Evolutionary conservation across 2,888 invertebrate genomes (phyloP), one percentile per base, ranked within the genome.

Genomic region (Agrilus mali): DNA sequence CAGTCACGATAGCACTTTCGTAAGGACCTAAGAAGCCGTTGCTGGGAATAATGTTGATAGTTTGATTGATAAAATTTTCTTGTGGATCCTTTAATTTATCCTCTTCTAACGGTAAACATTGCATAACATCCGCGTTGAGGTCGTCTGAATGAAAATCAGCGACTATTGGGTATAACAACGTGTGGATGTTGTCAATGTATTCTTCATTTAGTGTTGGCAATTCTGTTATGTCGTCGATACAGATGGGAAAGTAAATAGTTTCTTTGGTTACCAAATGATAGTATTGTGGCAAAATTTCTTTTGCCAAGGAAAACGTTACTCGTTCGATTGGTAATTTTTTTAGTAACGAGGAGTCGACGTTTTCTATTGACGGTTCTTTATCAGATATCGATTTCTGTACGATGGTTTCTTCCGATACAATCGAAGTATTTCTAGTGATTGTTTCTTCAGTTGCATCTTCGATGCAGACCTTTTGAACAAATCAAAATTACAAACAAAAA

Each of bases 21-120:
- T 64, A 69, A 4, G 76, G 72, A 47, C 69, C 68, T 27, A 78
- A 60, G 46, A 65, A 52, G 7, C 76, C 76, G 45, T 68, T 61
- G 46, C 67, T 66, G 2, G 75, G 75, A 22, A 66, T 60, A 12
- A 76, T 53, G 48, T 68, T 65, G 7, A 74, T 54, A 27, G 70
- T 49, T 41, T 69, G 64, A 50, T 70, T 69, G 14, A 71, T 57
- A 53, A 68, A 67, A 49, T 63, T 67, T 68, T 68, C 68, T 7
- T 27, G 27, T 10, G 3, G 8, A 33, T 44, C 42, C 2, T 44
- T 17, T 2, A 33, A 14, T 8, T 13, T 32, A 10, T 41, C 36
- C 7, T 33, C 27, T 22, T 16, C 12, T 20, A 17, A 16, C 7
- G 8, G 10, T 14, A 7, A 20, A 4, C 2, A 5, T 12, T 17